Evolutionary conservation across 1,140 invertebrate species (phyloP), one percentile per base, ranked within the genome.

Genomic region (Heliconius nattereri): DNA sequence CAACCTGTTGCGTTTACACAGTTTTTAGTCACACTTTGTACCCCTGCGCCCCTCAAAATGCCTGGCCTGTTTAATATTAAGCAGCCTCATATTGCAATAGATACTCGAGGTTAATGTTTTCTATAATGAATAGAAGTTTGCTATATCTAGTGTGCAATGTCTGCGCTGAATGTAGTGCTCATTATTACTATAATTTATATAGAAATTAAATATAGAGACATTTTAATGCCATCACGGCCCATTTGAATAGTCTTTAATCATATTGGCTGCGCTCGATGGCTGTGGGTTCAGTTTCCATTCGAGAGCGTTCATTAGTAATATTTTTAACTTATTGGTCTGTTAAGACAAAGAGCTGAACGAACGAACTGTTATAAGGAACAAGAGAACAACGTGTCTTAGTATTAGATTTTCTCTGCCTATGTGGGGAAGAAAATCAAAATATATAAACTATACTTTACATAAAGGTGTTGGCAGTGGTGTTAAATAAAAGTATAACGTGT

Each of bases 41-140:
- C 2, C 40, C 40, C 40, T 45, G 13, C 13, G 13, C 40, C 40
- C 40, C 40, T 45, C 13, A 45, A 45, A 35, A 45, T 45, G 40
- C 40, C 40, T 45, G 40, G 40, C 40, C 60, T 29, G 60, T 66
- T 66, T 66, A 66, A 66, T 66, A 66, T 29, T 66, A 29, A 66
- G 60, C 60, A 66, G 26, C 60, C 60, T 29, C 23, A 29, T 66
- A 66, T 29, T 66, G 26, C 60, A 11, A 66, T 66, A 66, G 20
- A 23, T 11, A 66, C 9, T 16, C 23, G 26, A 66, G 60, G 60
- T 66, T 66, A 26, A 66, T 66, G 60, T 26, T 66, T 66, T 26
- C 60, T 26, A n/a, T 66, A 66, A 66, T 66, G 26, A 66, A 66
- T 66, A 66, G 23, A 29, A 66, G 23, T 2, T 66, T 29, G 26